Conservation (phyloP, 2,888 invertebrate genomes). For the Ceraclea dissimilis region DNA sequence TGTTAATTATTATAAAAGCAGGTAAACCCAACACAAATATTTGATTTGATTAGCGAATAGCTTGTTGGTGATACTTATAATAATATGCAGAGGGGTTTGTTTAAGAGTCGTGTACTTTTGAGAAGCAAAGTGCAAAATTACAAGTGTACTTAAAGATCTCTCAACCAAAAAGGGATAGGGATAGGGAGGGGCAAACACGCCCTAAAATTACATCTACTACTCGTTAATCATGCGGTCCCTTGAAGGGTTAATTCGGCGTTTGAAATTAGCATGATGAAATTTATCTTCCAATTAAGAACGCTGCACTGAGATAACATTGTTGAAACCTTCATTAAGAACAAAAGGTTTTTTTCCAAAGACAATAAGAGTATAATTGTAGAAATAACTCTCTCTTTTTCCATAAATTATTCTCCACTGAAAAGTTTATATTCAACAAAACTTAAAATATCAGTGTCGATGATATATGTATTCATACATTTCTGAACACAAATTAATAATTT, state of each 20-base stretch:
- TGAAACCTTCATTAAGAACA: background rate
- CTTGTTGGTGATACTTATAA: background rate
- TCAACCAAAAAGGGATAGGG: background rate
- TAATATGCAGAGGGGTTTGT: background rate
- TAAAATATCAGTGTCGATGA: no score
- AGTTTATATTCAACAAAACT: no score
- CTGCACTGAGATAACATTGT: background rate
- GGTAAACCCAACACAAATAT: no score
- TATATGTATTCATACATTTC: background rate
- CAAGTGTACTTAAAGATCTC: slow-evolving; percentile 11
- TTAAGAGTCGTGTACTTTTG: background rate
- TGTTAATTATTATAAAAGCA: no score
- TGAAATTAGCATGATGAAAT: slow-evolving; percentile 22
- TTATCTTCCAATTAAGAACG: background rate
- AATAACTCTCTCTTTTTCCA: no score
- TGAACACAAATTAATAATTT: background rate
- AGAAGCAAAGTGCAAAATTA: slow-evolving; percentile 12
- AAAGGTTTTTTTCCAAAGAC: background rate
- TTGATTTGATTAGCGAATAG: no score
- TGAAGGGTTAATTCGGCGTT: slow-evolving; percentile 23
- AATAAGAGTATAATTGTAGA: background rate
- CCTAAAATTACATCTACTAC: slow-evolving; percentile 22
- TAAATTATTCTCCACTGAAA: no score
- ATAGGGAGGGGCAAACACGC: slow-evolving; percentile 17
- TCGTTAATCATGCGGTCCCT: slow-evolving; percentile 25